Evolutionary conservation across 2,113 vertebrate genomes (phyloP), one percentile per base, ranked within the genome.

Genomic region (Xiphophorus hellerii): DNA sequence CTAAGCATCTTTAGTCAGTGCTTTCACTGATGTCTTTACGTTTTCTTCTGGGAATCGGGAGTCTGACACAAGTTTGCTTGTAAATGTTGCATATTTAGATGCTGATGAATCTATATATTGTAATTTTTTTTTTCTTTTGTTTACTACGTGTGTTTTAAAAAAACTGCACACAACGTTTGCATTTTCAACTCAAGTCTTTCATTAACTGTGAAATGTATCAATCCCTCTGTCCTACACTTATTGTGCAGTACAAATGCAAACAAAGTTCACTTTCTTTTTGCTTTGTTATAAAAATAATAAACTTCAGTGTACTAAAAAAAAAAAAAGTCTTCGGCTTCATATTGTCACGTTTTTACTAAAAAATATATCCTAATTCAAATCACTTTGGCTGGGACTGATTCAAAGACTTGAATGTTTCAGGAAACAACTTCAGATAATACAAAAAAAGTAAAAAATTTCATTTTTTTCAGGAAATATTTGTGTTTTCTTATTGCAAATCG

Each of bases 31-130:
- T 69, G 33, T 22, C 4, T 73, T 48, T 42, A 39, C 13, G 3
- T 33, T 66, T 33, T 60, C 30, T 27, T 68, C 65, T 81, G 42
- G 39, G 17, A n/a, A 66, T 62, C 78, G 35, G 25, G 28, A 70
- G 54, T 20, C 8, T 73, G 62, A 67, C 12, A 81, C 54, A 27
- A 67, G 14, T 67, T 39, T 62, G 48, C 77, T 20, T 69, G 17
- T 74, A 69, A 64, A 33, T 44, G 42, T 74, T 71, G 35, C 66
- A 81, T 81, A 39, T 88, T 86, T 90, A 84, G 65, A 79, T 84
- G 84, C 82, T 72, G 86, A 90, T 83, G 64, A 84, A 61, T 80
- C 64, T 31, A 74, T 78, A 54, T 83, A 66, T 75, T 71, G 17
- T 84, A 70, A 29, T 54, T 20, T 69, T 66, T 76, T 74, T 73